A percentile compares a stretch with the other conserved stretches of the same genome.
phyloP scores from a whole-genome alignment of 2,888 invertebrate genomes.

The Zygaena filipendulae region DNA sequence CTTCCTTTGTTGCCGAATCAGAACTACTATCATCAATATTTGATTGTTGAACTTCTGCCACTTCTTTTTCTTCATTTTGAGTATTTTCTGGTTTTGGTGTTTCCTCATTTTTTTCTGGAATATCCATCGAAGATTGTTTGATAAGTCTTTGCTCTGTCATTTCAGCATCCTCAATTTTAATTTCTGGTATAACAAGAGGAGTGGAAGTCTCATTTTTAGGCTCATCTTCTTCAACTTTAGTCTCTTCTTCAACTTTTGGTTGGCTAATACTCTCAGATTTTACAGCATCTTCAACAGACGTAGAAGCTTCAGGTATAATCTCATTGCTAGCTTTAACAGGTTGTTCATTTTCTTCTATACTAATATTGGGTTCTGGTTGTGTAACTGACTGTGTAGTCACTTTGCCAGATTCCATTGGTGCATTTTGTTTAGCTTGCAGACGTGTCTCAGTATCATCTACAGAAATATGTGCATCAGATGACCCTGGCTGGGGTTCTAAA shows the following conservation, averaged over 20 bases:
- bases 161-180: slow-evolving; percentile 53
- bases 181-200: slow-evolving; percentile 45
- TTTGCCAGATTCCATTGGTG: slow-evolving; percentile 36
- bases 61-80: slow-evolving; percentile 23
- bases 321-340: slow-evolving; percentile 20
- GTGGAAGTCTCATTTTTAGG: slow-evolving; percentile 17
- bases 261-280: slow-evolving; percentile 21
- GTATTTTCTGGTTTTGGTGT: slow-evolving; percentile 17
- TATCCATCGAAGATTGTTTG: slow-evolving; percentile 29
- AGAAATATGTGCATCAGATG: slow-evolving; percentile 49
- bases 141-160: slow-evolving; percentile 47
- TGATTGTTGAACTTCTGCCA: slow-evolving; percentile 23
- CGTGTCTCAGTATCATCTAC: slow-evolving; percentile 50
- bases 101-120: slow-evolving; percentile 19
- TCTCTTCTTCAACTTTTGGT: slow-evolving; percentile 6
- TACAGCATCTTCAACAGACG: slow-evolving; percentile 19
- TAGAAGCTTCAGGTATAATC: slow-evolving; percentile 19
- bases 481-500: slow-evolving; percentile 47
- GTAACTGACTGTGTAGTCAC: slow-evolving; percentile 30
- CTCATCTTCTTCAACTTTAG: slow-evolving; percentile 15
- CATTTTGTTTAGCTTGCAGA: slow-evolving; percentile 55
- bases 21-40: slow-evolving; percentile 43
- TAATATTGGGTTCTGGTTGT: slow-evolving; percentile 36
- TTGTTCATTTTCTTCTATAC: slow-evolving; percentile 26
- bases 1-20: slow-evolving; percentile 43